These are phyloP conservation scores for Heliconius hermathena DNA, from an alignment of 1,140 invertebrate genomes.

Conservation along the genomic window DNA sequence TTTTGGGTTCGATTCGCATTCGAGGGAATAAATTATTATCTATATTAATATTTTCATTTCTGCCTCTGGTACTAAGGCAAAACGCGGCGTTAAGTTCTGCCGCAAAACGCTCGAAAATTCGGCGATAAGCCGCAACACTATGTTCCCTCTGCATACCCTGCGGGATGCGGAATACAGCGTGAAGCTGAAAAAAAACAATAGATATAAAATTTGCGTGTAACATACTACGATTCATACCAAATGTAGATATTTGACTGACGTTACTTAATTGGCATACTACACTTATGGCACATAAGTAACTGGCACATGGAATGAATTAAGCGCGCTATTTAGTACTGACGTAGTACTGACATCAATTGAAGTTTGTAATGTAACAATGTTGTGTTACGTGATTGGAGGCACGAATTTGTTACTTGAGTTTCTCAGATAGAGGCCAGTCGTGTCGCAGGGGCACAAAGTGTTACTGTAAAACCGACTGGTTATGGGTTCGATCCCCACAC, in stretches of 20 bases:
- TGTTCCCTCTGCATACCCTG: too few species aligned
- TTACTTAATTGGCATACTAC: conserved; percentile 13
- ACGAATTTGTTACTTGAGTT: background rate
- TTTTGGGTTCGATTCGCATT: too few species aligned
- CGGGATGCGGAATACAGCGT: too few species aligned
- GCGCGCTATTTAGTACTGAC: conserved; percentile 8
- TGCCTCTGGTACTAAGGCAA: too few species aligned
- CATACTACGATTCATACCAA: conserved; percentile 18
- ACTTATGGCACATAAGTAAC: conserved; percentile 19
- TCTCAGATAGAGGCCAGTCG: background rate
- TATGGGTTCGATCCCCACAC: too few species aligned
- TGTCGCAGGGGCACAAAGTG: too few species aligned
- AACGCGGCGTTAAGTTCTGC: too few species aligned
- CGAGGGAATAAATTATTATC: too few species aligned
- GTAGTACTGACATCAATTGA: conserved; percentile 25
- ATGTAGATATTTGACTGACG: conserved; percentile 4
- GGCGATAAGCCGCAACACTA: too few species aligned
- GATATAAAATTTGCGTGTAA: conserved; percentile 15
- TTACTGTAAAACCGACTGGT: too few species aligned
- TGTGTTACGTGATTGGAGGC: conserved; percentile 2
- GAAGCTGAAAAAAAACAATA: background rate
- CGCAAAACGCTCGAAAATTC: too few species aligned
- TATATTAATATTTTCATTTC: too few species aligned
- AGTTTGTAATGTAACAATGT: conserved; percentile 23
- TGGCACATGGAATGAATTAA: conserved; percentile 16